Percentiles rank a stretch among this genome's conserved stretches.
phyloP scores from a whole-genome alignment of 2,888 invertebrate species.

The Aporophyla nigra region DNA sequence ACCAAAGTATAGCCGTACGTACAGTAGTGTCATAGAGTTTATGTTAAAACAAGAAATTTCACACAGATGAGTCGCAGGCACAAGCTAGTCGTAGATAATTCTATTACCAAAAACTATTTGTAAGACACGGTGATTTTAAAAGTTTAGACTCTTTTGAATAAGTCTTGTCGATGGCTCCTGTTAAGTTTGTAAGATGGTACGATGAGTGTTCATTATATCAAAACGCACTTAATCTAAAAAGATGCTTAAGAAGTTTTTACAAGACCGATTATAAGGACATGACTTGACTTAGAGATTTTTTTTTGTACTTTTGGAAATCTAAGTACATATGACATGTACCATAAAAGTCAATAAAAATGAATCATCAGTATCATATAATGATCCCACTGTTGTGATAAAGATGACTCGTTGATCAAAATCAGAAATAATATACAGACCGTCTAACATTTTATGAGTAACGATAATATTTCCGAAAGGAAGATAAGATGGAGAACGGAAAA shows the following conservation, averaged over 20 bases:
- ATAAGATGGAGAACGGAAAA: neutral
- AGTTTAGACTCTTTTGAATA: too few relatives aligned
- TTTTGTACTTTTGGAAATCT: too few relatives aligned
- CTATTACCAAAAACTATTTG: too few relatives aligned
- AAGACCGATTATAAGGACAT: neutral
- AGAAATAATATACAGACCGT: neutral
- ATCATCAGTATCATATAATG: too few relatives aligned
- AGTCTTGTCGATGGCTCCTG: neutral
- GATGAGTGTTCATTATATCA: neutral
- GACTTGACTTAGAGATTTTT: too few relatives aligned
- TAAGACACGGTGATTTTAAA: too few relatives aligned
- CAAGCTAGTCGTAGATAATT: too few relatives aligned
- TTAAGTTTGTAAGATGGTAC: neutral
- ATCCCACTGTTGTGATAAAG: too few relatives aligned
- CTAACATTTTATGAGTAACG: neutral
- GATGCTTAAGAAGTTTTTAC: neutral
- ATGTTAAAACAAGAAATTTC: too few relatives aligned
- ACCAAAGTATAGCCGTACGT: too few relatives aligned
- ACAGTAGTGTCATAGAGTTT: too few relatives aligned
- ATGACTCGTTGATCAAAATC: neutral
- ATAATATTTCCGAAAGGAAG: neutral
- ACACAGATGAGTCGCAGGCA: too few relatives aligned
- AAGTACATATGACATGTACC: neutral
- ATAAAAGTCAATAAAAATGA: neutral
- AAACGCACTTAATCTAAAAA: neutral